A percentile compares a stretch with the other conserved stretches of the same genome.
These are phyloP conservation scores for Tauraco hartlaubi DNA, from an alignment of 2,797 vertebrate genomes.

Conservation along the genomic window DNA sequence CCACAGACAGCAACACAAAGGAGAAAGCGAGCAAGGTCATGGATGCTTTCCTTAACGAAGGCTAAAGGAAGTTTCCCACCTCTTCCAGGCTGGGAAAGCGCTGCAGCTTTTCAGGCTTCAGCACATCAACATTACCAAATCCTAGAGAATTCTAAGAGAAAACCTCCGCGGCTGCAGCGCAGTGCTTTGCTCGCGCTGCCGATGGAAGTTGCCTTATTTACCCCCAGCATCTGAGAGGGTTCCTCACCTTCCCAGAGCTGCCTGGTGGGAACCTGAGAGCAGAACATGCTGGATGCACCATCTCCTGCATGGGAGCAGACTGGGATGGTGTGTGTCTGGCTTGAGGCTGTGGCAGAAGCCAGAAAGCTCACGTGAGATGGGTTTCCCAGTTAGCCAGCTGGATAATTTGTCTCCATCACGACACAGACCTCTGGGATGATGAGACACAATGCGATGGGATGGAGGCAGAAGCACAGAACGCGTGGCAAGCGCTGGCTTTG, in stretches of 20 bases:
- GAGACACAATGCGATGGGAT: rapidly evolving
- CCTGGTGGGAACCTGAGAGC: not conserved
- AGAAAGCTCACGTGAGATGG: rapidly evolving
- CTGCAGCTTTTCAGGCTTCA: not conserved
- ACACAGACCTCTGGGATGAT: not conserved
- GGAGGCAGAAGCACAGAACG: not conserved
- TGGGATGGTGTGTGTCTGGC: not conserved
- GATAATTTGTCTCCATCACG: not conserved
- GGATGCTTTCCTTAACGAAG: not conserved
- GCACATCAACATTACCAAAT: not conserved
- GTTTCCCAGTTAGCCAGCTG: not conserved
- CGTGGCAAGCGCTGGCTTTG: not conserved
- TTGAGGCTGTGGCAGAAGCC: not conserved
- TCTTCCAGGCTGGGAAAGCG: not conserved
- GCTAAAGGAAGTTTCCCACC: not conserved
- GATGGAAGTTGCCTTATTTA: not conserved
- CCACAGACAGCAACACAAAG: rapidly evolving
- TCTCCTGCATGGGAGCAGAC: not conserved
- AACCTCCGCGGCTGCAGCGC: not conserved
- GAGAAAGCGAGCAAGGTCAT: not conserved
- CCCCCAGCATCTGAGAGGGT: rapidly evolving
- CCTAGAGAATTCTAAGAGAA: not conserved
- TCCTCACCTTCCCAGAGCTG: not conserved
- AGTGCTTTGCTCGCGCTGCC: not conserved
- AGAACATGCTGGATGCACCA: rapidly evolving